phyloP scores from a whole-genome alignment of 2,888 invertebrate species.

The Lasioglossum leucozonium region DNA sequence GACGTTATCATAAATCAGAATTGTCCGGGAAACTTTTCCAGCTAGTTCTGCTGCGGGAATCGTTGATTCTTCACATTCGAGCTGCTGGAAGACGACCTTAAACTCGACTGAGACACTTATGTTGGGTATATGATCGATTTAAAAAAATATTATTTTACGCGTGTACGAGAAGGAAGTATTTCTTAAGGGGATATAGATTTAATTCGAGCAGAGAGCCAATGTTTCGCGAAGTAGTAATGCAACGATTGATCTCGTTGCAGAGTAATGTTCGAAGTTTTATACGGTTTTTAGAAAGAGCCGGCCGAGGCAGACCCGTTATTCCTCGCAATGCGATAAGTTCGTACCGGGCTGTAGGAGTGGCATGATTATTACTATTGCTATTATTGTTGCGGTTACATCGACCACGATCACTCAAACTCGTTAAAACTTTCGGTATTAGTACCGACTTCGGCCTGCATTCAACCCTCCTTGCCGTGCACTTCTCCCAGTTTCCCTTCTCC shows the following conservation, averaged over 20 bases:
- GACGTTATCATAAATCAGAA: background rate
- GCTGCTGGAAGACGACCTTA: background rate
- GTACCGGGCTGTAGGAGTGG: slow-evolving; percentile 77
- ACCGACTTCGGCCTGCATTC: slow-evolving; percentile 81
- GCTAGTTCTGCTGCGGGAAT: background rate
- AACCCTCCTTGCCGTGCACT: slow-evolving; percentile 77
- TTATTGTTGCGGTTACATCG: slow-evolving; percentile 83
- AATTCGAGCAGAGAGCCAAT: background rate
- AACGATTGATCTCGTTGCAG: background rate
- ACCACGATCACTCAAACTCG: slow-evolving; percentile 84
- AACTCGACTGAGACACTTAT: background rate
- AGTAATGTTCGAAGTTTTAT: background rate
- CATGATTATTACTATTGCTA: slow-evolving; percentile 80
- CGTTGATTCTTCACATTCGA: background rate
- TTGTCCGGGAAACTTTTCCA: background rate
- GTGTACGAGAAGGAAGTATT: background rate
- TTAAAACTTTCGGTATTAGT: slow-evolving; percentile 84
- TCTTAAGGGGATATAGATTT: background rate
- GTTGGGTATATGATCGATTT: background rate
- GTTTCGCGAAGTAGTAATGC: background rate
- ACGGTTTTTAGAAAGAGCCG: slow-evolving; percentile 18
- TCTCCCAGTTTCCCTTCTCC: slow-evolving; percentile 51
- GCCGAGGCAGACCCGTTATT: slow-evolving; percentile 66
- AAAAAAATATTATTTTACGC: background rate
- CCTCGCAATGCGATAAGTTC: slow-evolving; percentile 78